phyloP scores from a whole-genome alignment of 2,797 vertebrate species.

The Gobionotothen gibberifrons region DNA sequence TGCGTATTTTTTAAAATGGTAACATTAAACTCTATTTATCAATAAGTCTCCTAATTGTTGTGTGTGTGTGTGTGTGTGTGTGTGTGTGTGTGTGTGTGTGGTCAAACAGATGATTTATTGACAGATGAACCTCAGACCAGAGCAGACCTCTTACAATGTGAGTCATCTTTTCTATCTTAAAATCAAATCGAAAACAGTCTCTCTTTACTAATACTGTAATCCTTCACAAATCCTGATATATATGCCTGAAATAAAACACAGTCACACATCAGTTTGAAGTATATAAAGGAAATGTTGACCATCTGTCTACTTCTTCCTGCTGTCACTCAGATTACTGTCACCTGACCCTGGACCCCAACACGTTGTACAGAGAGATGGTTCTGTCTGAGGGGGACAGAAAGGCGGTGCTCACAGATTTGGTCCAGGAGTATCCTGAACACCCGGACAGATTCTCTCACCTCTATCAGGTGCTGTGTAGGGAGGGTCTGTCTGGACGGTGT shows the following conservation, averaged over 20 bases:
- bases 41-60: neutral
- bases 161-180: slow-evolving; percentile 14
- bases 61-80: slow-evolving; percentile 3
- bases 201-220: too few relatives aligned
- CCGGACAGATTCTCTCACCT: slow-evolving; percentile 59
- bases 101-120: slow-evolving; percentile 2
- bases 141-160: slow-evolving; percentile 48
- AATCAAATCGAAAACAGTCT: slow-evolving; percentile 1
- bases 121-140: slow-evolving; percentile 41
- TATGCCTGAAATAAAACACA: neutral
- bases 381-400: slow-evolving; percentile 45
- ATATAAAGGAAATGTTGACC: neutral
- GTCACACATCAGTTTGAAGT: neutral
- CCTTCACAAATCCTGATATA: too few relatives aligned
- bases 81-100: slow-evolving; percentile 10
- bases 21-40: neutral
- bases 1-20: neutral
- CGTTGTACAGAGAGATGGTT: slow-evolving; percentile 49
- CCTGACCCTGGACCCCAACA: slow-evolving; percentile 56
- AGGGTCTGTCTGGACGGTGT: slow-evolving; percentile 45
- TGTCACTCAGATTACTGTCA: slow-evolving; percentile 47
- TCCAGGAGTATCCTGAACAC: slow-evolving; percentile 52
- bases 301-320: neutral
- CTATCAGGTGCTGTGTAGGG: slow-evolving; percentile 57
- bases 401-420: slow-evolving; percentile 18